Base-by-base conservation (phyloP, 2,113 vertebrate species). In the Cyanoliseus patagonus region DNA sequence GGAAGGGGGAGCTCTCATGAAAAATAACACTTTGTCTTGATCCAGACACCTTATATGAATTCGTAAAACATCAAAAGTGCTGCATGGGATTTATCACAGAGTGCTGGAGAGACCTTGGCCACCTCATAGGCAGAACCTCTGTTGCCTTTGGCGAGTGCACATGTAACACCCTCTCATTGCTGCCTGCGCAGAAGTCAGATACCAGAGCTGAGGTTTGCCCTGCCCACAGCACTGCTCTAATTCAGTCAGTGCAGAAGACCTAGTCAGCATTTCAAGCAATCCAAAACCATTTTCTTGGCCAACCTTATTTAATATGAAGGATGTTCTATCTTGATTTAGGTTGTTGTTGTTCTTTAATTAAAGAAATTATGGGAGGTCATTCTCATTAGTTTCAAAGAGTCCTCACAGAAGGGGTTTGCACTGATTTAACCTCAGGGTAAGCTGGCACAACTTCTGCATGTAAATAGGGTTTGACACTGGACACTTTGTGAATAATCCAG, bases 341-440 rank as follows among this genome's bases (percentile, higher is more conserved):
- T 91, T 31, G 94, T 86, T 93, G 94, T 94, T 96, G 80, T 96
- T 95, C 92, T 93, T 96, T 97, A 96, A 97, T 95, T 96, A 96
- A 97, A 96, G 92, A 95, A 96, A 96, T 95, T 92, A 94, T 49
- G 33, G 59, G 88, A 94, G 94, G 96, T 94, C 96, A 96, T 92
- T 96, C 83, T 96, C 95, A 95, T 96, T 94, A 95, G 92, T 93
- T 91, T 49, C 76, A 81, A 94, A 91, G 94, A 94, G 78, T 96
- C 86, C 88, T 95, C 95, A 74, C 91, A 94, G 88, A 95, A 96
- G 91, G 94, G 83, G 86, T 94, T 94, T 94, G 83, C 92, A 73
- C 88, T 68, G 74, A 94, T 94, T 93, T 96, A 95, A 96, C 95
- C 93, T 95, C 85, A 70, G 95, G 95, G 93, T 95, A 96, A 93